Conservation (phyloP, 2,797 vertebrate genomes). For the Oreochromis mossambicus region DNA sequence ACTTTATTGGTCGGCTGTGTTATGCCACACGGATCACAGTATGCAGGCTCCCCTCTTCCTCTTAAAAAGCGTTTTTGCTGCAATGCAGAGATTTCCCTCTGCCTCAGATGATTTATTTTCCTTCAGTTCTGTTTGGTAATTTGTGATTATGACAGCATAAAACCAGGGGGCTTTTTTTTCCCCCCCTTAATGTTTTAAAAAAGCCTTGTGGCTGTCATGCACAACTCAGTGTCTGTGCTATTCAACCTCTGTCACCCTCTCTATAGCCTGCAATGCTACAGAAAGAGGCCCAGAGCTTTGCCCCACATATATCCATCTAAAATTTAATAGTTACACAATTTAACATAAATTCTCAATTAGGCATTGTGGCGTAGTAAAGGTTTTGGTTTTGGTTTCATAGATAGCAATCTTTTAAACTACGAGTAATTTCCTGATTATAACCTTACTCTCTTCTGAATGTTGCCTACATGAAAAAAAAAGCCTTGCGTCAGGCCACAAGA, state of each 20-base stretch:
- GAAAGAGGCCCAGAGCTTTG: slow-evolving; percentile 12
- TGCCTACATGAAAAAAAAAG: not conserved
- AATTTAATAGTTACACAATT: not conserved
- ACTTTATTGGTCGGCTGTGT: slow-evolving; percentile 79
- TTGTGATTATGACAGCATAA: slow-evolving; percentile 7
- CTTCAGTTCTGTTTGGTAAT: slow-evolving; percentile 24
- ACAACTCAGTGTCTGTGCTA: slow-evolving; percentile 1
- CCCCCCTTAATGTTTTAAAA: not conserved
- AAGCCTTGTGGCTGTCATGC: slow-evolving; percentile 5
- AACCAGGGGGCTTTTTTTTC: not conserved
- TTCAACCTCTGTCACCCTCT: slow-evolving; percentile 8
- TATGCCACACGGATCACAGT: slow-evolving; percentile 76
- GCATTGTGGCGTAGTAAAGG: not conserved
- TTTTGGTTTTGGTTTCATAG: slow-evolving; percentile 29
- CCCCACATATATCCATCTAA: not conserved
- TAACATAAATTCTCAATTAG: not conserved
- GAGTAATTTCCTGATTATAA: not conserved
- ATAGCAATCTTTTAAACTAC: not conserved
- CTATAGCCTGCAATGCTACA: not conserved
- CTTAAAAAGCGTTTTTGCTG: slow-evolving; percentile 85
- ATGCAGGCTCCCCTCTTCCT: slow-evolving; percentile 80
- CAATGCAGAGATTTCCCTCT: slow-evolving; percentile 88
- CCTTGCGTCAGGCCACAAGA: slow-evolving; percentile 9
- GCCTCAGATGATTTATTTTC: slow-evolving; percentile 69
- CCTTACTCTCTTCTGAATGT: not conserved